phyloP scores from a whole-genome alignment of 2,797 vertebrate species.

The Eleutherodactylus coqui region DNA sequence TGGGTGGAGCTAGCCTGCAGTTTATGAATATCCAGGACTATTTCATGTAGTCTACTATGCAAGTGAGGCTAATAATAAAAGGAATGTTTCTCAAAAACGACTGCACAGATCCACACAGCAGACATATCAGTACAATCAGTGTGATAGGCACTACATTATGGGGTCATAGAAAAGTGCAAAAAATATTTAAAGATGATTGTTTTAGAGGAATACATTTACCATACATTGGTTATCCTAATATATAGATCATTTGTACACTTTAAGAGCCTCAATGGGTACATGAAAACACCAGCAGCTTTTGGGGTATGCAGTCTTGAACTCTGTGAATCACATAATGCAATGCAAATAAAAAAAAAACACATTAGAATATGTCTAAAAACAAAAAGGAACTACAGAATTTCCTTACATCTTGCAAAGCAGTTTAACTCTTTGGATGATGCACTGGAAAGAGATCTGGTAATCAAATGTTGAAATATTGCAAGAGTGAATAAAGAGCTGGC shows the following conservation, averaged over 20 bases:
- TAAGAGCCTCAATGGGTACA: neutral
- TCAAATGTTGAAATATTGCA: neutral
- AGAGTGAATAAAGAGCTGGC: conserved; percentile 4
- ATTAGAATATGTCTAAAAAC: neutral
- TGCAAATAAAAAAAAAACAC: neutral
- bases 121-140: too few species aligned
- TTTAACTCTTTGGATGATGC: conserved; percentile 28
- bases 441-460: neutral
- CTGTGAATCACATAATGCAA: neutral
- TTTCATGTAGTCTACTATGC: too few species aligned
- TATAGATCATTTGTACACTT: neutral
- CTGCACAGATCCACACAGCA: too few species aligned
- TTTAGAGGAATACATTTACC: too few species aligned
- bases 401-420: conserved; percentile 20
- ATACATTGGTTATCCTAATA: neutral
- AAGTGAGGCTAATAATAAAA: too few species aligned
- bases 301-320: neutral
- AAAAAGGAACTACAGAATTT: neutral
- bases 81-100: too few species aligned
- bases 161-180: too few species aligned
- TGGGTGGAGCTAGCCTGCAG: too few species aligned
- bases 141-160: too few species aligned
- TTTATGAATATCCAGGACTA: too few species aligned
- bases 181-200: too few species aligned
- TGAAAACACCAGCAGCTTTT: neutral